Percentiles rank a stretch among this genome's conserved stretches.
phyloP scores from a whole-genome alignment of 2,797 vertebrate genomes.

The Microcaecilia unicolor region DNA sequence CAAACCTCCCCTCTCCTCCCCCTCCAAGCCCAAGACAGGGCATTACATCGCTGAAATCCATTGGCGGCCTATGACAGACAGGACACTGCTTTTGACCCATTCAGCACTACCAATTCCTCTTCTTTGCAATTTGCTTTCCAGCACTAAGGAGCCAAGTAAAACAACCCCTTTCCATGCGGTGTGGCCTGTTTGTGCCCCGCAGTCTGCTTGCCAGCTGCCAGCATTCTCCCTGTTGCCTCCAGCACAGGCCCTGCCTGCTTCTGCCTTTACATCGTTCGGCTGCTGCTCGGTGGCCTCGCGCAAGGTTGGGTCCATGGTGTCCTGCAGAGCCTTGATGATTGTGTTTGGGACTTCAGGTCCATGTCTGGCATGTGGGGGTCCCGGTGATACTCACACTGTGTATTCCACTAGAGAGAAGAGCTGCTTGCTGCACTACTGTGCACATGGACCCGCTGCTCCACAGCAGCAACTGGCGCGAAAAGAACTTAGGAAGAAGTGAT shows the following conservation, averaged over 20 bases:
- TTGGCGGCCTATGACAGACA: too few relatives aligned
- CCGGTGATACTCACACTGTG: slow-evolving; percentile 17
- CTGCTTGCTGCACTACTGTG: slow-evolving; percentile 83
- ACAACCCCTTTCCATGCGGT: too few relatives aligned
- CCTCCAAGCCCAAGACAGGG: too few relatives aligned
- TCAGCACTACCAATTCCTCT: too few relatives aligned
- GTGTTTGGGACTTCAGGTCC: slow-evolving; percentile 85
- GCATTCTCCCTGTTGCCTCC: slow-evolving; percentile 22
- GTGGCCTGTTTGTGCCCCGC: too few relatives aligned
- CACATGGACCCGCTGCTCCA: slow-evolving; percentile 93
- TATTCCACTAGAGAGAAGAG: slow-evolving; percentile 39
- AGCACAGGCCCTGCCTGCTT: slow-evolving; percentile 21
- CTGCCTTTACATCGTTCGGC: slow-evolving; percentile 83
- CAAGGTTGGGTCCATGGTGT: slow-evolving; percentile 92
- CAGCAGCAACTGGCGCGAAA: slow-evolving; percentile 98
- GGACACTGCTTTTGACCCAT: too few relatives aligned
- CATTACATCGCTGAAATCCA: too few relatives aligned
- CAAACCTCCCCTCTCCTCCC: too few relatives aligned
- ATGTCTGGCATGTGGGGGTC: slow-evolving; percentile 50
- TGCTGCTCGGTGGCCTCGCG: slow-evolving; percentile 89
- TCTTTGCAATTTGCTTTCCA: too few relatives aligned
- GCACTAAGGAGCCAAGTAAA: too few relatives aligned
- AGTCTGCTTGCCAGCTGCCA: too few relatives aligned
- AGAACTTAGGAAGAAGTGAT: too few relatives aligned
- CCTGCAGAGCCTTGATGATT: slow-evolving; percentile 90